A percentile compares a stretch with the other conserved stretches of the same genome.
These are phyloP conservation scores for Dermatemys mawii DNA, from an alignment of 2,113 vertebrate species.

Conservation along the genomic window DNA sequence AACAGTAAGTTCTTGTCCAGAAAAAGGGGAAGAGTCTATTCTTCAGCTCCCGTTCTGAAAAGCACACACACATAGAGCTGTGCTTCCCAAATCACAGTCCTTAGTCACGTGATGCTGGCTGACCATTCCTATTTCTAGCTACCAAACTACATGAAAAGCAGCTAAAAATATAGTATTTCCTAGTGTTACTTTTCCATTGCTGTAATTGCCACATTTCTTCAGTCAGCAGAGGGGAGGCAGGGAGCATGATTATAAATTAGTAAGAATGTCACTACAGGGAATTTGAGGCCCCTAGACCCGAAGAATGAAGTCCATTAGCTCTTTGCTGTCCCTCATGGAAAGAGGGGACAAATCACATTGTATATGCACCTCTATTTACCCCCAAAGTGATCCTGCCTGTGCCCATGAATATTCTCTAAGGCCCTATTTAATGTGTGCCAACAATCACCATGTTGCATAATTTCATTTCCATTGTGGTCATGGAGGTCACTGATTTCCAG, in stretches of 20 bases:
- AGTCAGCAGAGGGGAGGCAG: neutral
- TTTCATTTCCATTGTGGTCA: neutral
- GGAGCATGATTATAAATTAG: neutral
- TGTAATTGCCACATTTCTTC: neutral
- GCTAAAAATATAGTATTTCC: neutral
- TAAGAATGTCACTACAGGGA: neutral
- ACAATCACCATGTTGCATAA: neutral
- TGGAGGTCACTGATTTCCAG: neutral
- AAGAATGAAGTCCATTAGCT: neutral
- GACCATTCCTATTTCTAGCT: neutral
- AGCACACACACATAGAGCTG: neutral
- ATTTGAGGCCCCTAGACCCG: neutral
- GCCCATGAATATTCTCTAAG: neutral
- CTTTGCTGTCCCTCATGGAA: neutral
- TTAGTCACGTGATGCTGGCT: neutral
- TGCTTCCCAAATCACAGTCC: neutral
- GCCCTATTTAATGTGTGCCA: neutral
- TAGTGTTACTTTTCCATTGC: neutral
- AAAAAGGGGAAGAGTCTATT: neutral
- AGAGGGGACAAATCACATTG: neutral
- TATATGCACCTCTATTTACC: neutral
- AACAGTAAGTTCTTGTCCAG: neutral
- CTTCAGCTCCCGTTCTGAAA: neutral
- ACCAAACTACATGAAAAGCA: neutral
- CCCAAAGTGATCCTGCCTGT: neutral